phyloP scores from a whole-genome alignment of 2,113 vertebrate species.

The Trichomycterus rosablanca region DNA sequence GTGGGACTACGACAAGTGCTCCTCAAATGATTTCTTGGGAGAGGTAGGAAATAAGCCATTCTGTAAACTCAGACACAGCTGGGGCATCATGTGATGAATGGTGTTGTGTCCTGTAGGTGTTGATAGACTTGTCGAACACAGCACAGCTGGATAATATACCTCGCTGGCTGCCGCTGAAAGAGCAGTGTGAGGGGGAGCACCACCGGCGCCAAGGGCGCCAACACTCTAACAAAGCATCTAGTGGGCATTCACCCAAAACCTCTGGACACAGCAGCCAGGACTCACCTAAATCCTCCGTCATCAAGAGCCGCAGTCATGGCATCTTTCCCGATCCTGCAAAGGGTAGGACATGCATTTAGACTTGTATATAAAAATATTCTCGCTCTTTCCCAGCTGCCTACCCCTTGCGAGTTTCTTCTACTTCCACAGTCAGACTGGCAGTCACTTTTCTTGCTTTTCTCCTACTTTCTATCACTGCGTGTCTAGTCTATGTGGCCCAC shows the following conservation, averaged over 20 bases:
- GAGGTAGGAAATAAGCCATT: conserved; percentile 75
- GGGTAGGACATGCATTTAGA: conserved; percentile 72
- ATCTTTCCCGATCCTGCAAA: conserved; percentile 96
- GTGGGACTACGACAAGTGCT: conserved; percentile 97
- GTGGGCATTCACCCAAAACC: conserved; percentile 79
- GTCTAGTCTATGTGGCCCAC: conserved; percentile 35
- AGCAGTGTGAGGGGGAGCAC: conserved; percentile 89
- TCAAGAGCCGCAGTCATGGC: conserved; percentile 95
- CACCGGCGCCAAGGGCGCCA: conserved; percentile 84
- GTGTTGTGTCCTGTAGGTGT: conserved; percentile 69
- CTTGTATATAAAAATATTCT: background rate
- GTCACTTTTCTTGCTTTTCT: conserved; percentile 17
- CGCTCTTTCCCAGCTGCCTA: background rate
- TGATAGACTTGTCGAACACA: conserved; percentile 87
- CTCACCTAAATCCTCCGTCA: conserved; percentile 91
- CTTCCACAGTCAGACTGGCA: background rate
- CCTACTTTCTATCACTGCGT: conserved; percentile 15
- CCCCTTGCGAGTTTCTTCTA: background rate
- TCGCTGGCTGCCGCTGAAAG: conserved; percentile 87
- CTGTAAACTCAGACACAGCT: background rate
- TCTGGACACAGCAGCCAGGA: conserved; percentile 80
- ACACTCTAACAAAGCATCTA: conserved; percentile 81
- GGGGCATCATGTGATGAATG: background rate
- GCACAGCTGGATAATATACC: conserved; percentile 88
- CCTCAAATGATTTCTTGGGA: conserved; percentile 96